Conservation (phyloP, 2,888 invertebrate genomes). For the Perizoma affinitatum region DNA sequence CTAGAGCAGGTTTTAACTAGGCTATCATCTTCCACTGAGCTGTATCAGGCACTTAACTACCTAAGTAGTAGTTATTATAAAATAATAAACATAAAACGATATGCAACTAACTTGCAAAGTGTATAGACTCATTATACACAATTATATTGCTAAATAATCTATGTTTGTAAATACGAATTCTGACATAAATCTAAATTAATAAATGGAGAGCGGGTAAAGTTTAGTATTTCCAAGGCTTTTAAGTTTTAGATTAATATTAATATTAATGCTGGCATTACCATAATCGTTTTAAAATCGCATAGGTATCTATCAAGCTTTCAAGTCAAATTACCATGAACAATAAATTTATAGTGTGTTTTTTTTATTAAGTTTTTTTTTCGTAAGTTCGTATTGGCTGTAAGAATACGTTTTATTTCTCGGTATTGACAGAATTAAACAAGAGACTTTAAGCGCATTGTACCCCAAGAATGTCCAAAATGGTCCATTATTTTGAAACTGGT, state of each 20-base stretch:
- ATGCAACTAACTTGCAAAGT: slow-evolving; percentile 33
- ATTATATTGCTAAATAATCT: slow-evolving; percentile 16
- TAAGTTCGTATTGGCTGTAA: too few species aligned
- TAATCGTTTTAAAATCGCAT: slow-evolving; percentile 8
- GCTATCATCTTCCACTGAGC: not conserved
- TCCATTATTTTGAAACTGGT: slow-evolving; percentile 1
- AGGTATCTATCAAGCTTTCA: not conserved
- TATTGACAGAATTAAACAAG: too few species aligned
- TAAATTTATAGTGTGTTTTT: too few species aligned
- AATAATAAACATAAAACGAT: slow-evolving; percentile 19
- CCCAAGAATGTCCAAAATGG: not conserved
- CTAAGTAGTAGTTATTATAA: slow-evolving; percentile 8
- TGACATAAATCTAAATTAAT: slow-evolving; percentile 8
- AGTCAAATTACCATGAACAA: too few species aligned
- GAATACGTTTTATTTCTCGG: too few species aligned
- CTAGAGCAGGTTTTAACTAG: not conserved
- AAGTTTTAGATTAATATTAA: slow-evolving; percentile 9
- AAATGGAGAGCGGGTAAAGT: not conserved
- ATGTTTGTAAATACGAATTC: slow-evolving; percentile 15
- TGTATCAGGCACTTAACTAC: not conserved
- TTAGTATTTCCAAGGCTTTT: not conserved
- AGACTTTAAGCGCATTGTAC: not conserved
- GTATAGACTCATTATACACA: slow-evolving; percentile 17
- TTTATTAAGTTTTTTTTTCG: too few species aligned
- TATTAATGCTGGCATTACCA: slow-evolving; percentile 4